Base-by-base conservation (phyloP, 2,797 vertebrate genomes). In the Fistularia commersonii region DNA sequence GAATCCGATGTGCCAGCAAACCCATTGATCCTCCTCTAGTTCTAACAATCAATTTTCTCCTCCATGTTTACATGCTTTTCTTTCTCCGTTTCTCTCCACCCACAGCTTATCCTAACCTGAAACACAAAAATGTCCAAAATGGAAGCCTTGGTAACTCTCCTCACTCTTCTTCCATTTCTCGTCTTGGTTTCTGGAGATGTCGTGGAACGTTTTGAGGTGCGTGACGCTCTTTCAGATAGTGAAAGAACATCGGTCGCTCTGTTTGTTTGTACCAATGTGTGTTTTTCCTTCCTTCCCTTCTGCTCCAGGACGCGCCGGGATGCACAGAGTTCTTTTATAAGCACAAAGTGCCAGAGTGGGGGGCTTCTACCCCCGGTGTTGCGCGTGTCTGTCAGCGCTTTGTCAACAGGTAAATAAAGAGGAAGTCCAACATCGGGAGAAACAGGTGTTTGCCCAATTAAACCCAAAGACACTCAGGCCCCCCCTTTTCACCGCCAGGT, bases 291-390 rank as follows among this genome's bases (percentile, higher is more conserved):
- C 11, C 34, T 11, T 49, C 4, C 23, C 40, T 39, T 2, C 11
- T 45, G 3, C 31, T 7, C 6, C 43, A 81, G 67, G 79, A 88
- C 59, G 64, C 59, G 8, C 62, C 86, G 46, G 87, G 83, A 12
- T 91, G 89, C 39, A 6, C 84, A 54, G 71, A 61, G 14, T 88
- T 77, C 64, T 91, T 90, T 75, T 88, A 90, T 48, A 68, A 72
- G 33, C 76, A 54, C 8, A 87, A 80, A 46, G 83, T 89, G 12
- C 90, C 88, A 1, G 41, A 68, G 8, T 84, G 63, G 78, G 88
- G 86, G 2, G 43, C 66, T 0, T 48, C 74, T 5, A 79, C 64
- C 5, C 42, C 74, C 0, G 66, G 50, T 11, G 57, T 49, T 5
- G 83, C 56, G 4, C 72, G 8, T 32, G 69, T 91, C 36, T 91